Base-by-base conservation (phyloP, 2,888 invertebrate genomes). In the Pammene fasciana region DNA sequence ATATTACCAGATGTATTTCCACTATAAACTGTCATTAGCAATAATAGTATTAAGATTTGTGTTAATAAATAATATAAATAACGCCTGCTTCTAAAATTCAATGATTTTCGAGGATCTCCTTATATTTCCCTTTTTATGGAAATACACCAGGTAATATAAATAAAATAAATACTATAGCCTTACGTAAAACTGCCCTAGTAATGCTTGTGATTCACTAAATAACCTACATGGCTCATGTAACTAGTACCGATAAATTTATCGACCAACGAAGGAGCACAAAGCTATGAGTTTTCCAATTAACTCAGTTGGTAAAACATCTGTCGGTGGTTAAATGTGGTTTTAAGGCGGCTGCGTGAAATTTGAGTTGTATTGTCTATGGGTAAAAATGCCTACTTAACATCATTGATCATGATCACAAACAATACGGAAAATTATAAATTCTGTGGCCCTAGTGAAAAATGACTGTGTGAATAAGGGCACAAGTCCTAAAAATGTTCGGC, bases 1-100 rank as follows among this genome's bases (percentile, higher is more conserved):
- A 45, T 57, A 45, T 59, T 10, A 46, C 59, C 45, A 34, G 9
- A 10, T 59, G 43, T 45, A 26, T 59, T 59, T 34, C 59, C 59
- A 34, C 45, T 45, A n/a, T n/a, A n/a, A 26, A 45, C 43, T 59
- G 9, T 59, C 9, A 45, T n/a, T 59, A 59, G 59, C 26, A 45
- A 45, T 59, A 59, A 45, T 59, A 59, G 45, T n/a, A 34, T 45
- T 59, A 59, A 26, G 45, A 45, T 59, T 26, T 46, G 26, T 45
- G 45, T 46, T 26, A 57, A 57, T 41, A 57, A 57, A 7, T 54
- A 26, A 26, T n/a, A 8, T 50, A 9, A 26, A 57, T 26, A n/a
- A 34, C n/a, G 2, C 18, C n/a, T 9, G 10, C 14, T 34, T 57
- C 3, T 8, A 59, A 14, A 45, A 45, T 45, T n/a, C 9, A 45